Conservation (phyloP, 2,113 vertebrate genomes). For the Alosa alosa region DNA sequence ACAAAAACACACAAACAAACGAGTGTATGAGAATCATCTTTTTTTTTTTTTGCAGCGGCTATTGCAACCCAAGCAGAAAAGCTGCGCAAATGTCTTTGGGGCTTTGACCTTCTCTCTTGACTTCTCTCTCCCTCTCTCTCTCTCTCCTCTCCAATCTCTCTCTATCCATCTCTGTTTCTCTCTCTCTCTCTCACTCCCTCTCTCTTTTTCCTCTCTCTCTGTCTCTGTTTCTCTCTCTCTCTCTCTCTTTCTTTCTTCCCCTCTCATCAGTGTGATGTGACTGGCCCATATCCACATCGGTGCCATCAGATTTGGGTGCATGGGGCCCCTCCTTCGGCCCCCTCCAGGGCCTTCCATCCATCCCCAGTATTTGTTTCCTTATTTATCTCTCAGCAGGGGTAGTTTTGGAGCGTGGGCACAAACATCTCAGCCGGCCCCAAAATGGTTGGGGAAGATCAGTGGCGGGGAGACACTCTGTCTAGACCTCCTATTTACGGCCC, state of each 20-base stretch:
- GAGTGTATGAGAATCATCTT: not conserved
- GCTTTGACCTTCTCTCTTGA: not conserved
- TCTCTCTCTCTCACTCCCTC: not conserved
- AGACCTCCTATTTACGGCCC: slow-evolving; percentile 69
- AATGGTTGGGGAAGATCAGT: not conserved
- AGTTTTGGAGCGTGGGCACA: not conserved
- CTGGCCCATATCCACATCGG: not conserved
- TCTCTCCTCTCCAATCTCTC: not conserved
- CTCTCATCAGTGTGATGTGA: not conserved
- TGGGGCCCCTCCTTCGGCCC: not conserved
- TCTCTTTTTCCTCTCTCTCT: not conserved
- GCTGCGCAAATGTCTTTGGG: not conserved
- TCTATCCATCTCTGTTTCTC: not conserved
- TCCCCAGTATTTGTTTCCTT: not conserved
- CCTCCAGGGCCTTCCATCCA: not conserved
- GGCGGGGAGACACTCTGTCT: slow-evolving; percentile 70
- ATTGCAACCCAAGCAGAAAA: not conserved
- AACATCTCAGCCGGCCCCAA: not conserved
- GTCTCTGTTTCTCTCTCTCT: not conserved
- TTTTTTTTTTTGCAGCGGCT: not conserved
- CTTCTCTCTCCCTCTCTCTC: not conserved
- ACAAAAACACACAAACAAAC: not conserved
- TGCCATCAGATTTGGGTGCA: not conserved
- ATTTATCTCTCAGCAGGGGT: not conserved
- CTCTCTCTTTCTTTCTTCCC: not conserved